These are phyloP conservation scores for Gadopsis marmoratus DNA, from an alignment of 2,797 vertebrate species.

Conservation along the genomic window DNA sequence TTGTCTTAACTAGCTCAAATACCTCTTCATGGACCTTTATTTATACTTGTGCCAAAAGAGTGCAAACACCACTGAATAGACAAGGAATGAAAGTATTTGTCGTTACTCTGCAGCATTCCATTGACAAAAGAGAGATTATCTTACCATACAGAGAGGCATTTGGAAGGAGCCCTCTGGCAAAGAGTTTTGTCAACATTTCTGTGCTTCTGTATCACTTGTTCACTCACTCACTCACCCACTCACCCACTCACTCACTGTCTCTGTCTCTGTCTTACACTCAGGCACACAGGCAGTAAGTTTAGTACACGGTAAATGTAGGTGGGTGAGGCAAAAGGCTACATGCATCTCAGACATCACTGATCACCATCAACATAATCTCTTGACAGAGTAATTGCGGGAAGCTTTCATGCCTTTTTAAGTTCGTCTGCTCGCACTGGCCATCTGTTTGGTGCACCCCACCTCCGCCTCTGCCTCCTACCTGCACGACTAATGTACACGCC, in stretches of 20 bases:
- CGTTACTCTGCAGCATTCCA: constrained; percentile 77
- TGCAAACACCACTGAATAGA: constrained; percentile 73
- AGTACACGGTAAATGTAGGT: constrained; percentile 56
- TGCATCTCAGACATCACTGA: constrained; percentile 70
- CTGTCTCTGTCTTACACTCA: constrained; percentile 27
- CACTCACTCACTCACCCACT: constrained; percentile 43
- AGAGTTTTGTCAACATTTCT: constrained; percentile 75
- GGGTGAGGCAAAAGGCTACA: constrained; percentile 66
- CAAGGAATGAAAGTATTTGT: constrained; percentile 82
- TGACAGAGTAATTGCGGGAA: constrained; percentile 82
- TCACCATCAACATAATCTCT: constrained; percentile 75
- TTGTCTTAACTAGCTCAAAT: constrained; percentile 77
- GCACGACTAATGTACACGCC: constrained; percentile 42
- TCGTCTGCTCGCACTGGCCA: constrained; percentile 79
- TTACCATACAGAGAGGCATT: constrained; percentile 71
- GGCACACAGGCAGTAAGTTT: constrained; percentile 49
- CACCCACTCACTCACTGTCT: constrained; percentile 24
- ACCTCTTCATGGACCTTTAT: constrained; percentile 64
- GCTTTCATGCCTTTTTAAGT: constrained; percentile 82
- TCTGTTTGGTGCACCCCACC: constrained; percentile 70
- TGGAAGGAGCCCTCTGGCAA: constrained; percentile 74
- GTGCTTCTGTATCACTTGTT: constrained; percentile 70
- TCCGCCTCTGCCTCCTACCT: constrained; percentile 52
- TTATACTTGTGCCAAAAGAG: constrained; percentile 71
- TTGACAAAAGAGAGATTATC: constrained; percentile 83